Evolutionary conservation across 2,113 vertebrate species (phyloP).

Genomic region (Smithornis capensis): DNA sequence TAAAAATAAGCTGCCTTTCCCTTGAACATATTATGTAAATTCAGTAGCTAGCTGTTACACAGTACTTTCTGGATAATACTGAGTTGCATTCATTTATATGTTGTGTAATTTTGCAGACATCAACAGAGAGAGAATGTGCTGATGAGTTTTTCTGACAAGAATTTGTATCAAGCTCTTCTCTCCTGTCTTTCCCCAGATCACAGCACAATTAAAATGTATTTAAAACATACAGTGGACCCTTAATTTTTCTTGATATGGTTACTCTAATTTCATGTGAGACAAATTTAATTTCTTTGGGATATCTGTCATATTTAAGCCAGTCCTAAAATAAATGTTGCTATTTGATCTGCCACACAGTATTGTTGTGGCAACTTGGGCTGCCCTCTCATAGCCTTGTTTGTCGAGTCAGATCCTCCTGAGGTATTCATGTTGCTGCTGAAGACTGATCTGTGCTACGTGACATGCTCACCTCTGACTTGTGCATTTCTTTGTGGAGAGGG

Average conservation of each 20-base stretch:
- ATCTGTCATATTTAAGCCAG: neutral
- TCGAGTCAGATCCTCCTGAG: neutral
- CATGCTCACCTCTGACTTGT: rapidly evolving
- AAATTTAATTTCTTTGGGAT: neutral
- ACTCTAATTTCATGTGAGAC: neutral
- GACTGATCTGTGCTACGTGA: neutral
- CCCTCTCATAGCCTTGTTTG: neutral
- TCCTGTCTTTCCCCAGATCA: neutral
- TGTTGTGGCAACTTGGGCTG: neutral
- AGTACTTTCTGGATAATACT: neutral
- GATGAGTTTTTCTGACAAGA: neutral
- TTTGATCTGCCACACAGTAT: neutral
- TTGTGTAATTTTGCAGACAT: neutral
- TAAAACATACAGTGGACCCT: neutral
- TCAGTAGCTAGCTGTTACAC: neutral
- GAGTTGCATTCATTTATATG: neutral
- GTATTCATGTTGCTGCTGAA: neutral
- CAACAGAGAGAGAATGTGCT: neutral
- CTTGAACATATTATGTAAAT: neutral
- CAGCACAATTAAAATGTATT: neutral
- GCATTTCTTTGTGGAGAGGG: neutral
- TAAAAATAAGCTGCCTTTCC: neutral
- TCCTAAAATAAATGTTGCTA: neutral
- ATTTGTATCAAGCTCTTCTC: neutral
- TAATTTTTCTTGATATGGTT: neutral